Base-by-base conservation (phyloP, 2,113 vertebrate genomes). In the Melanostigma gelatinosum region DNA sequence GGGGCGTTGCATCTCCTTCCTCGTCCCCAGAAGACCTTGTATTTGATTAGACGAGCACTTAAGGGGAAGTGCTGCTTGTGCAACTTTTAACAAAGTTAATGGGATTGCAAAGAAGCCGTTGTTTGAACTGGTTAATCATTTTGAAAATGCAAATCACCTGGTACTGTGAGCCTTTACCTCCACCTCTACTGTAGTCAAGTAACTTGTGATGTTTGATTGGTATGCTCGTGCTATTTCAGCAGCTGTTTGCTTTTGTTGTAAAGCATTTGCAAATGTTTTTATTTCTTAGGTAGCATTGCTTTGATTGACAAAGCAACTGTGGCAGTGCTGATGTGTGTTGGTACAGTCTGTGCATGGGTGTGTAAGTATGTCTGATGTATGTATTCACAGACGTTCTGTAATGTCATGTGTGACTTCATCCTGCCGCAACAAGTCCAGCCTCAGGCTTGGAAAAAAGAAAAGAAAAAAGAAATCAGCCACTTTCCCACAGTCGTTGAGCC, bases 21-120 rank as follows among this genome's bases (percentile, higher is more conserved):
- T 88, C 50, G 13, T 80, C 80, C 88, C 87, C 91, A 87, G 75
- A 87, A 87, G 88, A 75, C 77, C 80, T 73, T 75, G 50, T 55
- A 85, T 91, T 90, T 87, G 82, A 95, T 95, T 92, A 93, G 65
- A 91, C 46, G 64, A 93, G 87, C 92, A 93, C 93, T 94, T 89
- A 93, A 88, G 66, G 72, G 52, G 64, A 90, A 92, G 80, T 92
- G 88, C 90, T 89, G 81, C 86, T 87, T 87, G 82, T 89, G 90
- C 89, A 91, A 90, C 85, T 94, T 92, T 91, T 84, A 89, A 89
- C 89, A 90, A 91, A 89, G 79, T 85, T 89, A 92, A 93, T 91
- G 74, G 80, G 76, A 80, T 84, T 75, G 44, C 72, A 15, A 60
- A 80, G 79, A 89, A 77, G 76, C 60, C 29, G 63, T 72, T 64